phyloP scores from a whole-genome alignment of 2,888 invertebrate genomes.

The Phortica magna region DNA sequence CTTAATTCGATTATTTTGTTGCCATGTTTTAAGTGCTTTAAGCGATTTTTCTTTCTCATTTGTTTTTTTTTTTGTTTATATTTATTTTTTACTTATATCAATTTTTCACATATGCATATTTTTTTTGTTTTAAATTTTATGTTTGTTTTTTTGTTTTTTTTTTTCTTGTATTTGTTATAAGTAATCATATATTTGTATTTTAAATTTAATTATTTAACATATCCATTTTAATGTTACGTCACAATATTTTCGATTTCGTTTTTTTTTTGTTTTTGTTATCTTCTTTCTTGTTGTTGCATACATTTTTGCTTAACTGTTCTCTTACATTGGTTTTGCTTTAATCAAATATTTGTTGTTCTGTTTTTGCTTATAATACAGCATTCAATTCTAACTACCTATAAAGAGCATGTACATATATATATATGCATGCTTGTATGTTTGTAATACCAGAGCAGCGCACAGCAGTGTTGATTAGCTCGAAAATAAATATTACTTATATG shows the following conservation, averaged over 20 bases:
- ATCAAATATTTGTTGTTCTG: too few relatives aligned
- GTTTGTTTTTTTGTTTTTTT: not conserved
- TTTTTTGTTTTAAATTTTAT: not conserved
- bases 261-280: slow-evolving; percentile 5
- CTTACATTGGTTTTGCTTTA: too few relatives aligned
- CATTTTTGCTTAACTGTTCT: too few relatives aligned
- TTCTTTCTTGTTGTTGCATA: slow-evolving; percentile 43
- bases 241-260: not conserved
- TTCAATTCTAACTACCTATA: too few relatives aligned
- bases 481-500: too few relatives aligned
- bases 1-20: slow-evolving; percentile 1
- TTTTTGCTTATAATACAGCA: too few relatives aligned
- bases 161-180: not conserved
- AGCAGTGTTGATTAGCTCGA: too few relatives aligned
- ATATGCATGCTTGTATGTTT: too few relatives aligned
- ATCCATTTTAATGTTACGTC: not conserved
- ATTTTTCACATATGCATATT: not conserved
- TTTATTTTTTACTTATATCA: not conserved
- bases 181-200: not conserved
- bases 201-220: not conserved
- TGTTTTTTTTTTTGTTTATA: not conserved
- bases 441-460: too few relatives aligned
- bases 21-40: slow-evolving; percentile 5
- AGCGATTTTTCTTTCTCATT: not conserved
- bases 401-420: too few relatives aligned